A percentile compares a stretch with the other conserved stretches of the same genome.
phyloP scores from a whole-genome alignment of 2,888 invertebrate species.

The Caprella mutica region DNA sequence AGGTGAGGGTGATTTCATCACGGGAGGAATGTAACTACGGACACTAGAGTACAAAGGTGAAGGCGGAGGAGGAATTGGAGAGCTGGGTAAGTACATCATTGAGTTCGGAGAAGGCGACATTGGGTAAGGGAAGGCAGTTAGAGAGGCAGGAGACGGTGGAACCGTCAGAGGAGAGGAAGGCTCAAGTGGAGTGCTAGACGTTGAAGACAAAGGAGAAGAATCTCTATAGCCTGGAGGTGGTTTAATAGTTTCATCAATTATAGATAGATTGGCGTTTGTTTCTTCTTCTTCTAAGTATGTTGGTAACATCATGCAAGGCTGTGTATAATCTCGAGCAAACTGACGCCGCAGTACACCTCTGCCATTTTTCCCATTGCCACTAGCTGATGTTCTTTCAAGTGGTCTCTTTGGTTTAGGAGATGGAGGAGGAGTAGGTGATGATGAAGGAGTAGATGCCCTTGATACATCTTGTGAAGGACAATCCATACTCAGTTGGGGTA shows the following conservation, averaged over 20 bases:
- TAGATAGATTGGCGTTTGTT: neutral
- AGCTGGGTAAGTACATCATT: neutral
- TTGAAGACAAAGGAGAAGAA: neutral
- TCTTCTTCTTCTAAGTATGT: constrained; percentile 6
- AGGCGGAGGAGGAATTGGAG: constrained; percentile 3
- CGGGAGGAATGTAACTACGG: neutral
- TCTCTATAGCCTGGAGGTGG: constrained; percentile 9
- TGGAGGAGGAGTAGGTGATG: constrained; percentile 18
- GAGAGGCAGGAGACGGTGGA: neutral
- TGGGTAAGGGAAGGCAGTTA: neutral
- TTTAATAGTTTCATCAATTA: neutral
- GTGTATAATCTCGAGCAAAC: neutral
- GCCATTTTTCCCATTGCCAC: neutral
- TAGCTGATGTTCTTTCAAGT: neutral
- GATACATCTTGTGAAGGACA: constrained; percentile 25
- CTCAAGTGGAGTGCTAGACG: too few relatives aligned
- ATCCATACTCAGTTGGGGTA: constrained; percentile 29
- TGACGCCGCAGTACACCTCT: neutral
- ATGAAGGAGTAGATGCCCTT: constrained; percentile 27
- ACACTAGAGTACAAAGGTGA: neutral
- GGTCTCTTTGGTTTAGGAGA: neutral
- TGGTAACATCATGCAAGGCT: constrained; percentile 1
- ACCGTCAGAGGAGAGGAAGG: too few relatives aligned
- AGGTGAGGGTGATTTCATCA: neutral
- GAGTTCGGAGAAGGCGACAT: constrained; percentile 1